These are phyloP conservation scores for Cephalopterus ornatus DNA, from an alignment of 2,113 vertebrate genomes.

Conservation along the genomic window DNA sequence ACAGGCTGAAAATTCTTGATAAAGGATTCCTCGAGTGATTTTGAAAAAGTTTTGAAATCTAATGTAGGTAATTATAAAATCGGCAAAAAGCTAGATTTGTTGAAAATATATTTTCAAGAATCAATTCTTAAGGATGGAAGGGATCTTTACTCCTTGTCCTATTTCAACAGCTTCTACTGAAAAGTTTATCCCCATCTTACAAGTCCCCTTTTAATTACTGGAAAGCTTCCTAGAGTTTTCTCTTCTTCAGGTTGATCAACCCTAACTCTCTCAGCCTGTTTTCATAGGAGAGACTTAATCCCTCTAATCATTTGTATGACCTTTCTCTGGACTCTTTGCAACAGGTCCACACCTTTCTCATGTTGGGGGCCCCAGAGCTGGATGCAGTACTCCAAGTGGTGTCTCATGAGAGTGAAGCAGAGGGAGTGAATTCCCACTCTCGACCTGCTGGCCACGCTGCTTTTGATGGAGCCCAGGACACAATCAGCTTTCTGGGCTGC, in stretches of 20 bases:
- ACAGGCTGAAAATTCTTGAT: not conserved
- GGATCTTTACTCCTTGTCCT: not conserved
- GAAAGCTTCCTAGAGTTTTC: not conserved
- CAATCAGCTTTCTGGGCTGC: not conserved
- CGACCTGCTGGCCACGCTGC: fast-evolving
- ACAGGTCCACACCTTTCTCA: not conserved
- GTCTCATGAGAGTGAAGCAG: not conserved
- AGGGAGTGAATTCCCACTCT: not conserved
- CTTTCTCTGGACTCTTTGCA: not conserved
- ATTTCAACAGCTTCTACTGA: not conserved
- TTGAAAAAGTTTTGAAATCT: not conserved
- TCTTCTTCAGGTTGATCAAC: not conserved
- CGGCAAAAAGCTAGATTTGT: not conserved
- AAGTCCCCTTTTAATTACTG: not conserved
- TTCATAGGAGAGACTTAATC: not conserved
- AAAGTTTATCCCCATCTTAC: not conserved
- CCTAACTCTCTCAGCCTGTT: not conserved
- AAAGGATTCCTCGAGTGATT: not conserved
- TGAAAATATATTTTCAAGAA: not conserved
- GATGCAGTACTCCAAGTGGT: no score
- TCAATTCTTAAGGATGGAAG: not conserved
- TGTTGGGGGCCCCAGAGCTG: fast-evolving
- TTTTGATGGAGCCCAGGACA: not conserved
- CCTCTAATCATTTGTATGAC: not conserved
- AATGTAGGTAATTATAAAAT: not conserved